Evolutionary conservation across 2,888 invertebrate genomes (phyloP).

Genomic region (Nomada lathburiana): DNA sequence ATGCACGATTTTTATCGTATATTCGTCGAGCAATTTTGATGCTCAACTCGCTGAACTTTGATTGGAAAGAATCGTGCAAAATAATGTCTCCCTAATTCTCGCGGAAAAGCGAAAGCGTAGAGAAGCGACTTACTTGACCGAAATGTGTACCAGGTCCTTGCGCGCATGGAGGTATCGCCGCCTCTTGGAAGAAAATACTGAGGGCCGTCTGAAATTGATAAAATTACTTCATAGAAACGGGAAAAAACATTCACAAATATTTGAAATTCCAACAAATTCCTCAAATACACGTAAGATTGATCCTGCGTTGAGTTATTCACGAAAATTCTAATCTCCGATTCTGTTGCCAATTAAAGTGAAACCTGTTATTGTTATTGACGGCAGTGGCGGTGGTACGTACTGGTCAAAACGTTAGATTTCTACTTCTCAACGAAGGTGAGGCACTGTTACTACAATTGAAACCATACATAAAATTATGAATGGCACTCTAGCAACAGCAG

Average conservation of each 20-base stretch:
- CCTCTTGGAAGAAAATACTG: constrained; percentile 98
- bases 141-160: constrained; percentile 91
- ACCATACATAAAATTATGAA: constrained; percentile 4
- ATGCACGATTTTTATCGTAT: too few relatives aligned
- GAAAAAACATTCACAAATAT: not conserved
- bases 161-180: constrained; percentile 91
- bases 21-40: too few relatives aligned
- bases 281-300: too few relatives aligned
- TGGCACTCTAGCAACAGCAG: not conserved
- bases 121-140: constrained; percentile 88
- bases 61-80: not conserved
- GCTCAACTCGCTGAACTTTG: too few relatives aligned
- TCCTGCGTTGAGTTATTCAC: too few relatives aligned
- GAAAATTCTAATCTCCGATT: too few relatives aligned
- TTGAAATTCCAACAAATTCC: not conserved
- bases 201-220: constrained; percentile 91
- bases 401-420: too few relatives aligned
- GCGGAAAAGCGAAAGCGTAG: constrained; percentile 9
- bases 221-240: not conserved
- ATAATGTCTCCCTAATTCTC: constrained; percentile 11
- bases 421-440: not conserved
- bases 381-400: too few relatives aligned
- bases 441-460: not conserved
- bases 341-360: too few relatives aligned
- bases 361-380: too few relatives aligned